Evolutionary conservation across 2,113 vertebrate species (phyloP).

Genomic region (Onychostruthus taczanowskii): DNA sequence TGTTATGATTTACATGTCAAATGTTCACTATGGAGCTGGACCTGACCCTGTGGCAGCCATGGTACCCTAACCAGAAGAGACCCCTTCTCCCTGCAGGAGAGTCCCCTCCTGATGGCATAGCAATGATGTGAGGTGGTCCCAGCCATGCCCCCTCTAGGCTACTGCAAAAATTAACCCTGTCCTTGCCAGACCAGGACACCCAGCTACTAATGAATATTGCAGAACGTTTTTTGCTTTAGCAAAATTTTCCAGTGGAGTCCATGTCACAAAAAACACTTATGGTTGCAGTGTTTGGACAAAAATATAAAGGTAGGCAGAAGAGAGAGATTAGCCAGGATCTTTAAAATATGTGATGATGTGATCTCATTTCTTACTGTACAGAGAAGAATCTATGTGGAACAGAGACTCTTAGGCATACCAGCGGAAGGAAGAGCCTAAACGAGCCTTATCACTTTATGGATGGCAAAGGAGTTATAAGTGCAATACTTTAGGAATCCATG

Average conservation of each 20-base stretch:
- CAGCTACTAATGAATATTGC: background rate
- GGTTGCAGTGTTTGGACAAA: background rate
- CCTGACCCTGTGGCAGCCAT: no score
- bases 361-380: background rate
- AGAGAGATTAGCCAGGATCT: background rate
- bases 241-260: background rate
- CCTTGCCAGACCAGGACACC: background rate
- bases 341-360: background rate
- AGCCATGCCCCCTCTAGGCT: background rate
- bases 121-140: background rate
- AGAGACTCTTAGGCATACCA: background rate
- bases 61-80: background rate
- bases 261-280: background rate
- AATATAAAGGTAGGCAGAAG: background rate
- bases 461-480: background rate
- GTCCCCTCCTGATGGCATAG: fast-evolving
- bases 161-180: background rate
- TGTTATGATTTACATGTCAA: background rate
- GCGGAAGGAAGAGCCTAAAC: background rate
- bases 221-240: background rate
- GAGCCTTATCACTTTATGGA: background rate
- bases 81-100: background rate
- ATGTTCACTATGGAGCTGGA: background rate
- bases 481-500: background rate
- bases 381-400: background rate